These are phyloP conservation scores for Andrena cerasifolii DNA, from an alignment of 1,140 invertebrate species.

Conservation along the genomic window DNA sequence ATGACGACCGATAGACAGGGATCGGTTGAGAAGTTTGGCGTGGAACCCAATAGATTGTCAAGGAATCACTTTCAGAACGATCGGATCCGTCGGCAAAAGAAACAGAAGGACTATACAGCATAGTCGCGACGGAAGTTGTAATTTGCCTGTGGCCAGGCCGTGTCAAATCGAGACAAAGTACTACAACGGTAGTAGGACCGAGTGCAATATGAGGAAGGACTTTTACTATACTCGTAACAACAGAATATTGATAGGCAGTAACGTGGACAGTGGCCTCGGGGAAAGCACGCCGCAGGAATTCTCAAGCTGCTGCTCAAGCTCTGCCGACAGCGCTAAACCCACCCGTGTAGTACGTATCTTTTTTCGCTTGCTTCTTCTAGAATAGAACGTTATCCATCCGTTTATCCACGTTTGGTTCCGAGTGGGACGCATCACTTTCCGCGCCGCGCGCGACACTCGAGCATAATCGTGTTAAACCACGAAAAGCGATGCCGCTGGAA, in stretches of 20 bases:
- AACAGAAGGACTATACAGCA: conserved; percentile 77
- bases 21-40: conserved; percentile 39
- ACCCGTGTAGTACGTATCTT: conserved; percentile 78
- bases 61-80: conserved; percentile 81
- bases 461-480: neutral
- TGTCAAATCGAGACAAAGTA: conserved; percentile 73
- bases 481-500: conserved; percentile 3
- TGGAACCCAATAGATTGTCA: conserved; percentile 70
- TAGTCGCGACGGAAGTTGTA: conserved; percentile 79
- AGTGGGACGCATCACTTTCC: conserved; percentile 25
- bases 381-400: neutral
- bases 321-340: conserved; percentile 80
- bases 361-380: conserved; percentile 62
- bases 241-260: conserved; percentile 79
- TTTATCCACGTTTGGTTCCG: conserved; percentile 4
- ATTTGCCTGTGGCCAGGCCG: conserved; percentile 72
- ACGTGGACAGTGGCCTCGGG: conserved; percentile 80
- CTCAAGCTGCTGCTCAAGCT: conserved; percentile 81
- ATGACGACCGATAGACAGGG: conserved; percentile 35
- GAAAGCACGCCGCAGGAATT: conserved; percentile 82
- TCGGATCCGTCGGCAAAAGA: conserved; percentile 79
- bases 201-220: conserved; percentile 76
- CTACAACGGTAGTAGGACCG: conserved; percentile 70
- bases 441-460: neutral
- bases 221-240: conserved; percentile 78